Evolutionary conservation across 1,140 invertebrate species (phyloP).

Genomic region (Acromyrmex charruanus): DNA sequence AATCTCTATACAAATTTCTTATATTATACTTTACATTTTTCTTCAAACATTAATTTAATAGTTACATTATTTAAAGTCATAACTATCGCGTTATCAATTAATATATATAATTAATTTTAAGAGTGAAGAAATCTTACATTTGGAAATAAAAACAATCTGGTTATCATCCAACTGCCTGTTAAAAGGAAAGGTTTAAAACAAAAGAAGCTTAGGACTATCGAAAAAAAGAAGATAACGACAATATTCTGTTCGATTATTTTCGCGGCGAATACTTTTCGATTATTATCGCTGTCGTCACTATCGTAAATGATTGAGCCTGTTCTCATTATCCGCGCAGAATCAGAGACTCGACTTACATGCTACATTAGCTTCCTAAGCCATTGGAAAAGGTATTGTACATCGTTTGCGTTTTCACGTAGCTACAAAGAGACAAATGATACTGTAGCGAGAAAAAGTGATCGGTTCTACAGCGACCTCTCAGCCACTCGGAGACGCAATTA

Average conservation of each 20-base stretch:
- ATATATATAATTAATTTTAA: conserved; percentile 1
- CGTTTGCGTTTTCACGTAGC: conserved; percentile 49
- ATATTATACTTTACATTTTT: conserved; percentile 27
- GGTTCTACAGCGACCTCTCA: conserved; percentile 63
- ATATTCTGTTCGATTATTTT: conserved; percentile 33
- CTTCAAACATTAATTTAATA: conserved; percentile 33
- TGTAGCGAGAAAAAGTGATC: conserved; percentile 69
- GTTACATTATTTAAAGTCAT: conserved; percentile 36
- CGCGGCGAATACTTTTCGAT: conserved; percentile 39
- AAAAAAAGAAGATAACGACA: conserved; percentile 50
- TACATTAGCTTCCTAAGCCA: conserved; percentile 48
- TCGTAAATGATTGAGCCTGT: conserved; percentile 65
- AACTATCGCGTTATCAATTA: conserved; percentile 44
- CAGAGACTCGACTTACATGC: conserved; percentile 33
- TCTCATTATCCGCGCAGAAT: conserved; percentile 54
- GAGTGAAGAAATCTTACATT: neutral
- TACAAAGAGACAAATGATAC: conserved; percentile 70
- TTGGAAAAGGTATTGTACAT: conserved; percentile 59
- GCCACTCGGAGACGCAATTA: conserved; percentile 85
- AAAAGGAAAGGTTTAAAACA: conserved; percentile 54
- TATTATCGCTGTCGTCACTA: conserved; percentile 65
- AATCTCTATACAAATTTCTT: conserved; percentile 13
- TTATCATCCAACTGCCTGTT: conserved; percentile 51
- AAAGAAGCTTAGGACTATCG: conserved; percentile 41
- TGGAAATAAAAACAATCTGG: conserved; percentile 54